Percentiles rank a stretch among this genome's conserved stretches.
Evolutionary conservation across 2,113 vertebrate species (phyloP).

Genomic region (Carassius auratus): DNA sequence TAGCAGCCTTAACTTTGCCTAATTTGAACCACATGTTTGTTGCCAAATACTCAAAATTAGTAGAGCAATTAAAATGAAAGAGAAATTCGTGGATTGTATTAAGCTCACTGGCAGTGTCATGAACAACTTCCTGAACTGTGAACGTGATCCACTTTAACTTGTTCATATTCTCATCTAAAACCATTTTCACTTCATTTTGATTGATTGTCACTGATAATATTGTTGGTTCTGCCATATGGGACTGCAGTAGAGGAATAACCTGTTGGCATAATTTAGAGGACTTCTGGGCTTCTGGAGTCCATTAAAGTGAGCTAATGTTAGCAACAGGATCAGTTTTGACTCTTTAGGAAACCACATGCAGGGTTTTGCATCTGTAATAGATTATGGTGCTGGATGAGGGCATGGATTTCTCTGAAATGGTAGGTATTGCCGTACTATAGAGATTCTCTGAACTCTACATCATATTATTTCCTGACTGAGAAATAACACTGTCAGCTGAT

Average conservation of each 20-base stretch:
- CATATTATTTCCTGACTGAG: background rate
- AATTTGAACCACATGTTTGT: slow-evolving; percentile 23
- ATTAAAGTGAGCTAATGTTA: slow-evolving; percentile 28
- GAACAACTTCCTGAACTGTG: slow-evolving; percentile 9
- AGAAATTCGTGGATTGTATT: slow-evolving; percentile 14
- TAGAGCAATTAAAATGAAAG: background rate
- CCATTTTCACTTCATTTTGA: slow-evolving; percentile 20
- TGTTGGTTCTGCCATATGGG: slow-evolving; percentile 26
- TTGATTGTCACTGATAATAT: slow-evolving; percentile 6
- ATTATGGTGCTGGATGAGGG: slow-evolving; percentile 15
- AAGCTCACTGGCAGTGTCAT: background rate
- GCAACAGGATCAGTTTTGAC: background rate
- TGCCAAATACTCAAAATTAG: background rate
- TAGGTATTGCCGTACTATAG: background rate
- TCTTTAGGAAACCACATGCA: background rate
- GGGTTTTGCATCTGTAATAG: slow-evolving; percentile 6
- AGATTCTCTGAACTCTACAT: background rate
- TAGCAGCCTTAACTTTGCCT: background rate
- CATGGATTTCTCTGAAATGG: slow-evolving; percentile 9
- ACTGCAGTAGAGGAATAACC: background rate
- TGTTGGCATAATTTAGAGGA: background rate
- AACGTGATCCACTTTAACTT: background rate
- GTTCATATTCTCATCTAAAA: slow-evolving; percentile 7
- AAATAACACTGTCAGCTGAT: background rate
- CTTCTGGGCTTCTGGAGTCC: slow-evolving; percentile 14